Base-by-base conservation (phyloP, 2,797 vertebrate species). In the Holocentrus rufus region DNA sequence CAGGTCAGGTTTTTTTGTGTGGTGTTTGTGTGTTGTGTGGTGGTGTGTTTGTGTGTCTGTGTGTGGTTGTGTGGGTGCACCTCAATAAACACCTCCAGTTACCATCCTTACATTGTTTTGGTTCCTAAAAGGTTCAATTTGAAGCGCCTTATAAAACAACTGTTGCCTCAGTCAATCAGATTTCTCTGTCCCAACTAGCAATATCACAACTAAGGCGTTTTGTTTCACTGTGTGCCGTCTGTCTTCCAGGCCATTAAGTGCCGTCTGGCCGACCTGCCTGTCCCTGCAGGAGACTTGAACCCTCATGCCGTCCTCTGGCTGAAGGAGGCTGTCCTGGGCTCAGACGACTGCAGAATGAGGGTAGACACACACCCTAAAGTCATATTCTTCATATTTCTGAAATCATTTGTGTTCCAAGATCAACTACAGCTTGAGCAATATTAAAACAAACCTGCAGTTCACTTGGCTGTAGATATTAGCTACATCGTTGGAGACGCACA, bases 321-420 rank as follows among this genome's bases (percentile, higher is more conserved):
- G 58, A 95, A 95, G 90, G 93, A 97, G 72, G 85, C 91, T 7
- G 88, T 97, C 44, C 76, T 94, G 64, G 93, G 87, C 69, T 90
- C 92, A 78, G 77, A 91, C 0, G 91, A 94, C 76, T 96, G 95
- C 81, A 96, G 91, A 89, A 95, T 99, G 88, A 97, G 95, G 96
- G 98, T 97, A 88, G 87, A 71, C 17, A 23, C 58, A 18, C 49
- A 64, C 53, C 36, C 46, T 36, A 9, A 36, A 5, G 34, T 36
- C 9, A 36, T 27, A 27, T 27, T 27, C 25, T 27, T 4, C 25
- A 27, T 27, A 27, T 27, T 4, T 27, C 25, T 27, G 25, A 27
- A 27, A 27, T 27, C 25, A 27, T 27, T 27, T 27, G 25, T 27
- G 25, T 27, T 27, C 2, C 25, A 27, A 27, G 25, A 27, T 27